Evolutionary conservation across 1,140 invertebrate species (phyloP).

Genomic region (Drosophila dunni): DNA sequence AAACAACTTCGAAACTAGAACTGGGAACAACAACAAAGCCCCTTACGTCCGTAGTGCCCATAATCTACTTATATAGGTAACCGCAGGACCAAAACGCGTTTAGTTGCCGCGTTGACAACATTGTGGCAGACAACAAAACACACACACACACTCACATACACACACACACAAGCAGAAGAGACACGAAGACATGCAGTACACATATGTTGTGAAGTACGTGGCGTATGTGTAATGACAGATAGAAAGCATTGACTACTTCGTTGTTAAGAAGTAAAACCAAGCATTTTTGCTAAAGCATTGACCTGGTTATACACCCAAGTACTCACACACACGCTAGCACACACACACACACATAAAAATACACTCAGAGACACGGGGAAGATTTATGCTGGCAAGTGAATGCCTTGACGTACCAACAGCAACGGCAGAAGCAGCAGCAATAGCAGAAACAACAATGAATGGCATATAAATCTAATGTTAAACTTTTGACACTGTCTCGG

Average conservation of each 20-base stretch:
- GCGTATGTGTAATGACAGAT: constrained; percentile 37
- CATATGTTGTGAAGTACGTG: constrained; percentile 36
- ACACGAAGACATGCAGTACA: constrained; percentile 8
- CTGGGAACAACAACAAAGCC: constrained; percentile 25
- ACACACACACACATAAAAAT: constrained; percentile 3
- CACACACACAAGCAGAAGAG: constrained; percentile 9
- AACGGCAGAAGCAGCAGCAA: constrained; percentile 8
- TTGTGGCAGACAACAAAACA: constrained; percentile 65
- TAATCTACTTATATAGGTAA: constrained; percentile 57
- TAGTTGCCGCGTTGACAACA: constrained; percentile 75
- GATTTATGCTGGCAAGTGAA: constrained; percentile 58
- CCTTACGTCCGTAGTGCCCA: constrained; percentile 26
- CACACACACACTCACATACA: constrained; percentile 25
- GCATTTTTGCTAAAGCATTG: constrained; percentile 64
- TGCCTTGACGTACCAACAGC: constrained; percentile 32
- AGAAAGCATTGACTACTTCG: constrained; percentile 35
- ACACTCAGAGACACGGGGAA: not conserved
- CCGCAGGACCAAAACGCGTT: constrained; percentile 69
- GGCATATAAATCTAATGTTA: constrained; percentile 74
- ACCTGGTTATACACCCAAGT: constrained; percentile 63
- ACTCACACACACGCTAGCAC: constrained; percentile 14
- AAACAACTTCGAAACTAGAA: constrained; percentile 49
- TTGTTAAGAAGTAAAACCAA: constrained; percentile 42
- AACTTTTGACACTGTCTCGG: constrained; percentile 76
- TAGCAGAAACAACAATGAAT: constrained; percentile 44